Base-by-base conservation (phyloP, 2,113 vertebrate species). In the Myrmecophaga tridactyla region DNA sequence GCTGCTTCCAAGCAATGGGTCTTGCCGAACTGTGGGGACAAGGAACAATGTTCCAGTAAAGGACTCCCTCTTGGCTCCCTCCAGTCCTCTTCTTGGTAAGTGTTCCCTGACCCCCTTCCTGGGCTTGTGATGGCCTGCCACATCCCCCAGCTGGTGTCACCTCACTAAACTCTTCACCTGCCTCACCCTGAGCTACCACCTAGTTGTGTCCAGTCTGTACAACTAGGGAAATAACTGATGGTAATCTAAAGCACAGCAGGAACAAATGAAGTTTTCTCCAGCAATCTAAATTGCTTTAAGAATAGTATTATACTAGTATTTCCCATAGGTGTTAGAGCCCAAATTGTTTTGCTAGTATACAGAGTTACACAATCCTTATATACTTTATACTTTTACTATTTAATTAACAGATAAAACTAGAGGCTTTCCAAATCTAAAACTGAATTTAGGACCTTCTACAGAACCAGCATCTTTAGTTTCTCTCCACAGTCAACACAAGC, bases 1-100 rank as follows among this genome's bases (percentile, higher is more conserved):
- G 0, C 99, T 99, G 98, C 98, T 97, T 96, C 99, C 99, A 72
- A 99, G 99, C 29, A 98, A 96, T 0, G 99, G 99, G 97, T 99
- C 99, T 98, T 99, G 99, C 60, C 99, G 99, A 92, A 99, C 99
- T 99, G 98, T 12, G 36, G 86, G 62, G 73, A 93, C n/a, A 88
- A 5, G 94, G 13, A 31, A 21, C 14, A 5, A 78, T 41, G 41
- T 92, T 89, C 43, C n/a, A 91, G 53, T 65, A 86, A 92, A 89
- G 2, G 11, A 56, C 23, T 92, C 58, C 67, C 23, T 87, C 65
- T 46, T 83, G 31, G 83, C 72, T 89, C 39, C 63, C 76, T 39
- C 41, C 29, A 86, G 39, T 75, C 94, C 43, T 92, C 72, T 7
- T 92, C 75, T 91, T 92, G 63, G 31, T 31, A 82, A 31, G 39